A percentile compares a stretch with the other conserved stretches of the same genome.
Evolutionary conservation across 2,113 vertebrate species (phyloP).

Genomic region (Andinoacara biseriatus): DNA sequence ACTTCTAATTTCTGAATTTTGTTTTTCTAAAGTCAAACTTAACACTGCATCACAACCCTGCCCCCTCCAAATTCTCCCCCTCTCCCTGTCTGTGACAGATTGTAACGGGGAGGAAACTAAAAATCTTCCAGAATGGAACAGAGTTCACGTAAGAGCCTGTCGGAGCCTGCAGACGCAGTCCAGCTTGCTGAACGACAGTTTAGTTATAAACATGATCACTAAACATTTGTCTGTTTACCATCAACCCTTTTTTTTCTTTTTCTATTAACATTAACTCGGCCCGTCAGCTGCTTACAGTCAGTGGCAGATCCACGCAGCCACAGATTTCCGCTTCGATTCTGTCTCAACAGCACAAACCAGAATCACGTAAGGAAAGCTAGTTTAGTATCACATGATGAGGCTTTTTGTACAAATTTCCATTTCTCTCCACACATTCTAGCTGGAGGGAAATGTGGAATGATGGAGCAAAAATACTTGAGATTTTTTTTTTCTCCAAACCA

Average conservation of each 20-base stretch:
- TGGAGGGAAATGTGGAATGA: conserved; percentile 3
- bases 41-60: conserved; percentile 13
- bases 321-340: conserved; percentile 9
- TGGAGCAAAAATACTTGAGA: conserved; percentile 5
- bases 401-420: conserved; percentile 26
- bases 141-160: conserved; percentile 8
- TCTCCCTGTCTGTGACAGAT: background rate
- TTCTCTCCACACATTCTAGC: background rate
- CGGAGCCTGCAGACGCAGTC: background rate
- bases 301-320: background rate
- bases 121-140: conserved; percentile 8
- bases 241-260: background rate
- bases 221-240: background rate
- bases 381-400: background rate
- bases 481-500: conserved; percentile 9
- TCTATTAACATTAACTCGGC: conserved; percentile 3
- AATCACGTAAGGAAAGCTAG: background rate
- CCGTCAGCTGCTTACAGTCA: conserved; percentile 17
- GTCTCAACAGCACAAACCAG: conserved; percentile 42
- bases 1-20: conserved; percentile 76
- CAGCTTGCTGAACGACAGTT: conserved; percentile 23
- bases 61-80: background rate
- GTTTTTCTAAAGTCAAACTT: conserved; percentile 73
- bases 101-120: background rate
- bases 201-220: conserved; percentile 4